Evolutionary conservation across 1,140 invertebrate genomes (phyloP).

Genomic region (Panonychus citri): DNA sequence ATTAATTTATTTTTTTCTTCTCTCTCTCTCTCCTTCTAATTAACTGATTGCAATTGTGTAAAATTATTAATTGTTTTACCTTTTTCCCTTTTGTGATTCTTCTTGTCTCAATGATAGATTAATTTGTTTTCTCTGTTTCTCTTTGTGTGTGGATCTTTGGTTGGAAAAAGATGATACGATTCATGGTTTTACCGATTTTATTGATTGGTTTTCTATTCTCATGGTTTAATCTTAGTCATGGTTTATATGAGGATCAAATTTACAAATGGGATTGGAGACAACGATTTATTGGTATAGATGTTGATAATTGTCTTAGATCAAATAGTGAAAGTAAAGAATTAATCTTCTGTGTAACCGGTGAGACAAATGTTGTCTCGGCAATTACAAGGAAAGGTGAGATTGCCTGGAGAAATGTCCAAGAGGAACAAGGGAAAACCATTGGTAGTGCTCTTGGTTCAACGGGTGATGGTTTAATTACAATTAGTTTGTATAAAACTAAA

Average conservation of each 20-base stretch:
- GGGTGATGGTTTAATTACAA: not conserved
- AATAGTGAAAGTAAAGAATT: not conserved
- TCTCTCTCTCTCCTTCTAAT: too few relatives aligned
- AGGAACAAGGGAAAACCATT: constrained; percentile 37
- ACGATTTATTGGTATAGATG: constrained; percentile 45
- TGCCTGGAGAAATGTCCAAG: constrained; percentile 54
- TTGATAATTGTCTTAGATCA: not conserved
- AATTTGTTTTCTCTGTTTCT: too few relatives aligned
- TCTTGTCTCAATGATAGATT: too few relatives aligned
- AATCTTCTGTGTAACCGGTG: constrained; percentile 28
- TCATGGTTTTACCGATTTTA: too few relatives aligned
- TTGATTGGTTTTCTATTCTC: too few relatives aligned
- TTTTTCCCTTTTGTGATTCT: too few relatives aligned
- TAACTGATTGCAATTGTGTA: too few relatives aligned
- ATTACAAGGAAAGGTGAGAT: constrained; percentile 56
- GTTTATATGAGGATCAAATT: constrained; percentile 16
- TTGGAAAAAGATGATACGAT: too few relatives aligned
- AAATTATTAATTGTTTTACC: too few relatives aligned
- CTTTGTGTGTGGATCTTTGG: too few relatives aligned
- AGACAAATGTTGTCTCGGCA: constrained; percentile 63
- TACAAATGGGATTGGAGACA: constrained; percentile 36
- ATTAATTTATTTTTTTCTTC: too few relatives aligned
- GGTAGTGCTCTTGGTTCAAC: constrained; percentile 7
- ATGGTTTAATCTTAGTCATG: not conserved
- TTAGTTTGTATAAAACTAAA: constrained; percentile 31